Evolutionary conservation across 1,140 invertebrate genomes (phyloP).

Genomic region (Hetaerina americana): DNA sequence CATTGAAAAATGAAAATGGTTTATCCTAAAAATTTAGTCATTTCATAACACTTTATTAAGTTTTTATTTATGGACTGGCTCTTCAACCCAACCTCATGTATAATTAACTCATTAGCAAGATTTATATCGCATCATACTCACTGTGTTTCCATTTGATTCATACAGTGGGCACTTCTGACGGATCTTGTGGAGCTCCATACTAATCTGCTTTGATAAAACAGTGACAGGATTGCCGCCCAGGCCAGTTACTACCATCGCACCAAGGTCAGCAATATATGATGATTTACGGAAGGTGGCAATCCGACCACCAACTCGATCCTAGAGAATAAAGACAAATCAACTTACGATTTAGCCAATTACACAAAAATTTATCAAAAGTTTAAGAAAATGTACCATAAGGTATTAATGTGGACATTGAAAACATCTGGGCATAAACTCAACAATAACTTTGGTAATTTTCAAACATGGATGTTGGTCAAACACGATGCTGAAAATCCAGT

Average conservation of each 20-base stretch:
- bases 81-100: too few species aligned
- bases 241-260: conserved; percentile 77
- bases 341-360: conserved; percentile 4
- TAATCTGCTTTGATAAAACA: conserved; percentile 89
- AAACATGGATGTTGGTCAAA: too few species aligned
- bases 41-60: too few species aligned
- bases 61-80: too few species aligned
- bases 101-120: too few species aligned
- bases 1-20: too few species aligned
- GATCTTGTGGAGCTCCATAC: conserved; percentile 93
- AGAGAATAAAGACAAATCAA: conserved; percentile 18
- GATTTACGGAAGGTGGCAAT: conserved; percentile 94
- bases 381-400: conserved; percentile 2
- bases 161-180: conserved; percentile 94
- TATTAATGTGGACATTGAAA: too few species aligned
- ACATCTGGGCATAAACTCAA: too few species aligned
- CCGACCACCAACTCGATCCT: conserved; percentile 88
- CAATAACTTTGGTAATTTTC: too few species aligned
- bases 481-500: too few species aligned
- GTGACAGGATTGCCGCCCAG: conserved; percentile 93
- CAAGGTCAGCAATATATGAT: conserved; percentile 89
- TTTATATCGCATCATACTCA: too few species aligned
- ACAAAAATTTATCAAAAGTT: background rate
- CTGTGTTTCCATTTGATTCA: conserved; percentile 84
- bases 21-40: too few species aligned